These are phyloP conservation scores for Sphaerophoria taeniata DNA, from an alignment of 2,888 invertebrate species.

Conservation along the genomic window DNA sequence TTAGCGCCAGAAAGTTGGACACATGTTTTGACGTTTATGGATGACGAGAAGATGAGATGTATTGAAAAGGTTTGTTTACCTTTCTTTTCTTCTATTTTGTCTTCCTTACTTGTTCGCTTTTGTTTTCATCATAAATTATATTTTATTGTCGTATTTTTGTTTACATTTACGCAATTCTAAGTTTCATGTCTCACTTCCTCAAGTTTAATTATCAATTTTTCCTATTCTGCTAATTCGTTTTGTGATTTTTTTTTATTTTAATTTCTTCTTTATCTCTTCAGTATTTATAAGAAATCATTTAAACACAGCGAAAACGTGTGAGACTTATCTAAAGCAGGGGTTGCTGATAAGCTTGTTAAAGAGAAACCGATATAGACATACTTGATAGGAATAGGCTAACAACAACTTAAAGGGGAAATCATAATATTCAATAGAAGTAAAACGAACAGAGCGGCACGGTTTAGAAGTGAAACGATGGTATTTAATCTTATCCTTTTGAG, in stretches of 20 bases:
- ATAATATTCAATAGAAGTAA: constrained; percentile 52
- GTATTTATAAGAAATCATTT: constrained; percentile 6
- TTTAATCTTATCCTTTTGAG: constrained; percentile 68
- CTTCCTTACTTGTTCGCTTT: constrained; percentile 11
- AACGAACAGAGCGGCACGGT: background rate
- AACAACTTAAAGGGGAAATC: constrained; percentile 31
- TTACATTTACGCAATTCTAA: constrained; percentile 56
- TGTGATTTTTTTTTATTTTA: constrained; percentile 1
- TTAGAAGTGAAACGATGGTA: constrained; percentile 24
- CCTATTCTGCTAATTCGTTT: constrained; percentile 10
- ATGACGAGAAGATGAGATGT: constrained; percentile 26
- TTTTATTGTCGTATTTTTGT: constrained; percentile 51
- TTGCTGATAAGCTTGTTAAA: constrained; percentile 58
- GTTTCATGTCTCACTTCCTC: background rate
- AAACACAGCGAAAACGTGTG: constrained; percentile 42
- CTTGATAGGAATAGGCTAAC: background rate
- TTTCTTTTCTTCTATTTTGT: constrained; percentile 36
- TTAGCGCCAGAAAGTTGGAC: constrained; percentile 58
- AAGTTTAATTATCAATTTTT: constrained; percentile 12
- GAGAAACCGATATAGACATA: constrained; percentile 9
- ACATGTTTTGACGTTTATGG: constrained; percentile 70
- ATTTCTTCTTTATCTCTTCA: constrained; percentile 6
- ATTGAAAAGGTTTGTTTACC: constrained; percentile 62
- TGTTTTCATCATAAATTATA: too few relatives aligned
- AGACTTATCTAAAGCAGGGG: constrained; percentile 60